Percentiles rank a stretch among this genome's conserved stretches.
phyloP scores from a whole-genome alignment of 2,888 invertebrate genomes.

The Campoletis raptor region DNA sequence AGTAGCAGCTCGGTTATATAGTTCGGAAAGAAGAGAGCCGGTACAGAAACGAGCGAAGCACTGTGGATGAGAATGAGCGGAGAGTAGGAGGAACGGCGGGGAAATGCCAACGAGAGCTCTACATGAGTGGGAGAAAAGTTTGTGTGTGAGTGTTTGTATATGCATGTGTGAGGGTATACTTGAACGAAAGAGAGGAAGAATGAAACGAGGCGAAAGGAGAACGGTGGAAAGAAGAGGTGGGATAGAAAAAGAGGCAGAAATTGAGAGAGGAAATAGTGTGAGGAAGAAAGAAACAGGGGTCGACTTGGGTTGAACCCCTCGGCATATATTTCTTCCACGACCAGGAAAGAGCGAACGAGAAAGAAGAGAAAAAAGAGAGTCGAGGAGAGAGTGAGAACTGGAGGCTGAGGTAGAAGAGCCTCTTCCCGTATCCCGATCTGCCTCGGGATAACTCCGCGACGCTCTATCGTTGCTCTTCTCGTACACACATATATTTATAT shows the following conservation, averaged over 20 bases:
- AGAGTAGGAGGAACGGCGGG: slow-evolving; percentile 43
- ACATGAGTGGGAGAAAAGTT: slow-evolving; percentile 34
- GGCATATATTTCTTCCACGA: slow-evolving; percentile 70
- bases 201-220: slow-evolving; percentile 41
- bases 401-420: slow-evolving; percentile 52
- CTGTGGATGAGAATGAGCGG: slow-evolving; percentile 46
- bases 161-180: slow-evolving; percentile 37
- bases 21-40: slow-evolving; percentile 39
- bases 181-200: slow-evolving; percentile 49
- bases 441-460: slow-evolving; percentile 64
- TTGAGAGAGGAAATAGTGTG: slow-evolving; percentile 45
- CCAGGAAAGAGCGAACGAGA: slow-evolving; percentile 58
- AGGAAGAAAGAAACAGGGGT: slow-evolving; percentile 54
- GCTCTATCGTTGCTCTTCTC: slow-evolving; percentile 38
- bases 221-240: slow-evolving; percentile 46
- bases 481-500: neutral
- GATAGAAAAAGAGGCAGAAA: slow-evolving; percentile 30
- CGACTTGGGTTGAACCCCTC: slow-evolving; percentile 68
- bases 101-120: slow-evolving; percentile 25
- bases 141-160: slow-evolving; percentile 29
- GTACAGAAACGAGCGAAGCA: slow-evolving; percentile 54
- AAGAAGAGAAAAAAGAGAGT: slow-evolving; percentile 29
- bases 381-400: slow-evolving; percentile 41
- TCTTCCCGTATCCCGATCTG: slow-evolving; percentile 69
- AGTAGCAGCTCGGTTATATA: slow-evolving; percentile 59